Base-by-base conservation (phyloP, 2,113 vertebrate genomes). In the Lophotis ruficrista region DNA sequence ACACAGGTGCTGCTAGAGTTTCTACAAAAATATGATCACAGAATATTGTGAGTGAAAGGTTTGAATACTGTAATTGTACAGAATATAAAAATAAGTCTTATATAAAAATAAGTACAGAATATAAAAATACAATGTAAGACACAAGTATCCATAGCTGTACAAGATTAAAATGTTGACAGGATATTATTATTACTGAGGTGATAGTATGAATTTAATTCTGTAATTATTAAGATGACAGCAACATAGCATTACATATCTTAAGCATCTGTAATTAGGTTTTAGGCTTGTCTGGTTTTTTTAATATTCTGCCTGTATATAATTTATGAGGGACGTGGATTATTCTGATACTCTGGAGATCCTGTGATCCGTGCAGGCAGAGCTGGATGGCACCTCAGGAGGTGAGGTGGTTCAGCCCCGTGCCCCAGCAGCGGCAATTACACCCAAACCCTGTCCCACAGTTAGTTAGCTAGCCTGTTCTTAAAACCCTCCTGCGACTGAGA, bases 401-500 rank as follows among this genome's bases (percentile, higher is more conserved):
- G 82, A 41, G 50, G 41, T 6, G 53, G 78, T 12, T 88, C 66
- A 83, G 53, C 25, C 35, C 25, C 27, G 38, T 75, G 53, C 73
- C 75, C 62, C 73, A 82, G 82, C 41, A 92, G 75, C 17, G 90
- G 66, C 71, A 94, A 70, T 93, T 83, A 90, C 22, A 45, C 41
- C 75, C 83, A 69, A 76, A 60, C 66, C 24, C 13, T 57, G 62
- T 22, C 66, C 75, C 53, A 31, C 70, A 93, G 75, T 83, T 95
- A 88, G 95, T 94, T 92, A 94, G 53, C 48, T 85, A 2, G 7
- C 43, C 66, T 90, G 61, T 33, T 75, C 94, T 64, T 79, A 73
- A 88, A 78, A 69, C 53, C n/a, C 53, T 85, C 65, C 61, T 72
- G 92, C 79, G 90, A 53, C 8, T 82, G 84, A 91, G 57, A 65